phyloP scores from a whole-genome alignment of 2,113 vertebrate genomes.

The Saimiri boliviensis region DNA sequence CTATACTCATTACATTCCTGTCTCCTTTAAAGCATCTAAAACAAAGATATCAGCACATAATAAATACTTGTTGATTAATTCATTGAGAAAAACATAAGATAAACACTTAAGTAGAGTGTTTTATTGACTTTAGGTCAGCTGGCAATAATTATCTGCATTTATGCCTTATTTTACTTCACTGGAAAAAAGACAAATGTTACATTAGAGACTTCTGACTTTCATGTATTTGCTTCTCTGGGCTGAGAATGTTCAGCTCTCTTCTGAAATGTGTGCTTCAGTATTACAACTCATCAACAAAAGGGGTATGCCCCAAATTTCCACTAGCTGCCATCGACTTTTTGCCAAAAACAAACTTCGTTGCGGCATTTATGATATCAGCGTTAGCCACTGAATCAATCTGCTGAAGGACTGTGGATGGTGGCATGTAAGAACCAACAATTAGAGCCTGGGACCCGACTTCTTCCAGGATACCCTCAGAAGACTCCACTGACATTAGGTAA shows the following conservation, averaged over 20 bases:
- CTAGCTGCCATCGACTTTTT: slow-evolving; percentile 94
- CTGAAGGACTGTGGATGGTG: slow-evolving; percentile 85
- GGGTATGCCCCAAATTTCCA: slow-evolving; percentile 91
- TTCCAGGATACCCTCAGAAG: slow-evolving; percentile 89
- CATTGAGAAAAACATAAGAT: too few relatives aligned
- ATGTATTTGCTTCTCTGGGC: not conserved
- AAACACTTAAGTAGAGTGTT: too few relatives aligned
- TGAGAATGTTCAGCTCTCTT: not conserved
- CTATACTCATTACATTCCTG: too few relatives aligned
- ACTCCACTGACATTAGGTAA: slow-evolving; percentile 93
- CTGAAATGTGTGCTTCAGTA: not conserved
- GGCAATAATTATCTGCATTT: slow-evolving; percentile 27
- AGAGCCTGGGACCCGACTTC: slow-evolving; percentile 92
- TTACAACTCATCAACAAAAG: slow-evolving; percentile 95
- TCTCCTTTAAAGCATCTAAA: too few relatives aligned
- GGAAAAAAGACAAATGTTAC: not conserved
- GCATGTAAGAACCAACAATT: slow-evolving; percentile 84
- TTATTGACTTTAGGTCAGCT: not conserved
- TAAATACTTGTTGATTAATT: too few relatives aligned
- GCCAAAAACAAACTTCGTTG: slow-evolving; percentile 92
- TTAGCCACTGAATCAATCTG: slow-evolving; percentile 91
- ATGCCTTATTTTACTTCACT: slow-evolving; percentile 39
- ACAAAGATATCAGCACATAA: too few relatives aligned
- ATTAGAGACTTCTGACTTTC: slow-evolving; percentile 18
- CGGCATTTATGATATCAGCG: slow-evolving; percentile 91